These are phyloP conservation scores for Notarius quadriscutis DNA, from an alignment of 2,113 vertebrate genomes.

Conservation along the genomic window DNA sequence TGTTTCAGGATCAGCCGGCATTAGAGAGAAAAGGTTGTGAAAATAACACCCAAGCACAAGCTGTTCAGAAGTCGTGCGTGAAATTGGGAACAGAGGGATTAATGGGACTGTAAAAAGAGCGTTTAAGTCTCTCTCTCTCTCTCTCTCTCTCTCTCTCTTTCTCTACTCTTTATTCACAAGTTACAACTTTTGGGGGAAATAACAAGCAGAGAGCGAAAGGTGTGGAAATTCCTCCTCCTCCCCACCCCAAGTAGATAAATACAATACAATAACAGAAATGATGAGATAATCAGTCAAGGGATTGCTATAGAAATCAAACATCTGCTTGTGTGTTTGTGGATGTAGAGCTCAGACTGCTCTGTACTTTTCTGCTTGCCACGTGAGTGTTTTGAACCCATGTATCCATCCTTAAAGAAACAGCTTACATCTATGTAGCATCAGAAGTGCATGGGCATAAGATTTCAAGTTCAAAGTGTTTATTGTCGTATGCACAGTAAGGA, in stretches of 20 bases:
- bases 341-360: background rate
- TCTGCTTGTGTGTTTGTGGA: background rate
- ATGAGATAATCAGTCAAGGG: background rate
- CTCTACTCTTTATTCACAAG: background rate
- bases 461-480: no score
- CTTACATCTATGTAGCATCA: background rate
- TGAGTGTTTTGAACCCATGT: background rate
- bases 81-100: slow-evolving; percentile 77
- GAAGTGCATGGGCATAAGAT: background rate
- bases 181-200: background rate
- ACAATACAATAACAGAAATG: background rate
- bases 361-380: slow-evolving; percentile 36
- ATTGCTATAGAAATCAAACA: background rate
- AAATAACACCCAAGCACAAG: slow-evolving; percentile 71
- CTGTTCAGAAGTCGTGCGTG: slow-evolving; percentile 67
- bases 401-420: slow-evolving; percentile 11
- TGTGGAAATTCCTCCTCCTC: no score
- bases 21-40: slow-evolving; percentile 73
- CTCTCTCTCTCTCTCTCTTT: no score
- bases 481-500: no score
- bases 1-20: slow-evolving; percentile 71
- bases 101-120: slow-evolving; percentile 72
- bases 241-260: background rate
- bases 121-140: slow-evolving; percentile 48
- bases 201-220: background rate